Percentiles rank a stretch among this genome's conserved stretches.
Evolutionary conservation across 2,113 vertebrate genomes (phyloP).

Genomic region (Smithornis capensis): DNA sequence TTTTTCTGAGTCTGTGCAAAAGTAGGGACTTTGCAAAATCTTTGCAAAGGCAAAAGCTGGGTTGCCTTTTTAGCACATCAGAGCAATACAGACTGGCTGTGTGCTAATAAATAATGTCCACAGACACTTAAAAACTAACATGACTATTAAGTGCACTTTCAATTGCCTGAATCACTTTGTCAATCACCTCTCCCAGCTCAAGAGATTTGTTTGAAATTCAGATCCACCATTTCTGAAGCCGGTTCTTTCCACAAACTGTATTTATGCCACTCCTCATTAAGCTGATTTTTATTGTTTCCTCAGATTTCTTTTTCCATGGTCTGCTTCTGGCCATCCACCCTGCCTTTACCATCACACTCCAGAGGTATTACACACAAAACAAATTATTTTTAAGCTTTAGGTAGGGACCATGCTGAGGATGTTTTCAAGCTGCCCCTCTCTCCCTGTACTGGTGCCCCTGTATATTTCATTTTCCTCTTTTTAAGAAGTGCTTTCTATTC

Average conservation of each 20-base stretch:
- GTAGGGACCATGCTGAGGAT: neutral
- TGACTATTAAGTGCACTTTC: neutral
- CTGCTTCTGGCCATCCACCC: neutral
- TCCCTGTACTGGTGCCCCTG: neutral
- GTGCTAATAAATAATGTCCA: neutral
- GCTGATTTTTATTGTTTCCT: neutral
- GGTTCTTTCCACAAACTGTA: neutral
- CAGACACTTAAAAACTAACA: neutral
- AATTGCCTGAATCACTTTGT: neutral
- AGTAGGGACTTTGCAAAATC: too few relatives aligned
- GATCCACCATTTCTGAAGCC: neutral
- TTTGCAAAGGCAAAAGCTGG: too few relatives aligned
- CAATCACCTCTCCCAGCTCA: neutral
- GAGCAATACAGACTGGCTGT: neutral
- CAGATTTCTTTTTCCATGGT: neutral
- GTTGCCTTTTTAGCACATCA: rapidly evolving
- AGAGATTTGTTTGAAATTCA: neutral
- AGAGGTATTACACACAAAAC: neutral
- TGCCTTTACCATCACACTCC: neutral
- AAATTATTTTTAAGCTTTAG: neutral
- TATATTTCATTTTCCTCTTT: neutral
- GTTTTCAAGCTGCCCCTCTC: neutral
- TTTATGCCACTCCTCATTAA: neutral
- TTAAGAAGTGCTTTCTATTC: neutral
- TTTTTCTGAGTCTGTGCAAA: neutral